phyloP scores from a whole-genome alignment of 2,888 invertebrate genomes.

The Bibio marci region DNA sequence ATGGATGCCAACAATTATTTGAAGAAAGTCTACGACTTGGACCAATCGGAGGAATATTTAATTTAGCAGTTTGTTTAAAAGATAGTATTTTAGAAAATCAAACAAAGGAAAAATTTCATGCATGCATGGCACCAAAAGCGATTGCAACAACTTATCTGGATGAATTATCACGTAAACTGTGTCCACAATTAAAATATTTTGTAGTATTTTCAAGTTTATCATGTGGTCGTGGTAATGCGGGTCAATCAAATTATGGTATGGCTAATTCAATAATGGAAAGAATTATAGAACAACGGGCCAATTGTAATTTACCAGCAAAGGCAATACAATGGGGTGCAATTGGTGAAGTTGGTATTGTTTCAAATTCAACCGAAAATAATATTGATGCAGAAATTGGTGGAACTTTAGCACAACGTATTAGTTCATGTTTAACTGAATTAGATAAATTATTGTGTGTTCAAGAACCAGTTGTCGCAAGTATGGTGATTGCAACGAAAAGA shows the following conservation, averaged over 20 bases:
- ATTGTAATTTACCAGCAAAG: constrained; percentile 54
- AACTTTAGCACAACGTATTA: constrained; percentile 70
- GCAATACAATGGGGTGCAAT: constrained; percentile 90
- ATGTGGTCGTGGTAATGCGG: constrained; percentile 81
- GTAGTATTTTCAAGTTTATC: constrained; percentile 85
- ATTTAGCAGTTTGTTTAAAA: constrained; percentile 65
- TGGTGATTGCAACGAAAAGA: constrained; percentile 74
- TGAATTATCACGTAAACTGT: constrained; percentile 37
- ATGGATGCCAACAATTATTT: constrained; percentile 53
- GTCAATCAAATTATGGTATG: constrained; percentile 82
- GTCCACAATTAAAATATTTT: constrained; percentile 48
- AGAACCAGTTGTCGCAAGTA: constrained; percentile 54
- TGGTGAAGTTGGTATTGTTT: constrained; percentile 72
- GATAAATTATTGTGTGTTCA: constrained; percentile 57
- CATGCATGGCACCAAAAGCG: constrained; percentile 61
- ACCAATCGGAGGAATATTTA: constrained; percentile 70
- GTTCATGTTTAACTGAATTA: constrained; percentile 59
- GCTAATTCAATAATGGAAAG: constrained; percentile 83
- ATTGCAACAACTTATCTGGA: constrained; percentile 63
- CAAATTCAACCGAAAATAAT: constrained; percentile 54
- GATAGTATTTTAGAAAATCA: constrained; percentile 68
- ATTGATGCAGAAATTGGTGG: constrained; percentile 56
- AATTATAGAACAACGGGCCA: constrained; percentile 56
- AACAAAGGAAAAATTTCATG: constrained; percentile 45
- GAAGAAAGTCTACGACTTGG: constrained; percentile 47